phyloP scores from a whole-genome alignment of 2,113 vertebrate genomes.

The Gopherus flavomarginatus region DNA sequence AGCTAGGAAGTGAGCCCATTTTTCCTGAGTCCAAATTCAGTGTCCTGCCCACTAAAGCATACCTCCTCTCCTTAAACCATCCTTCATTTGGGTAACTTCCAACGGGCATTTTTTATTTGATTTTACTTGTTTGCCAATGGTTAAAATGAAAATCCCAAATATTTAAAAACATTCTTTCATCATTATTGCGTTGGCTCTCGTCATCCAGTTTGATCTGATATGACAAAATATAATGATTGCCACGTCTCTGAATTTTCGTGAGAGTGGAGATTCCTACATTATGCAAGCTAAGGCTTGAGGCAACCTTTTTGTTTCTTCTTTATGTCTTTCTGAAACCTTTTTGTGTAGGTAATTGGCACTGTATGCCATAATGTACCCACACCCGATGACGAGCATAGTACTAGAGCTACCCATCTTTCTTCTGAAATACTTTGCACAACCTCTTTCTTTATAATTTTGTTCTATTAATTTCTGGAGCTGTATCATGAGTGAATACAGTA shows the following conservation, averaged over 20 bases:
- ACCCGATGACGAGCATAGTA: fast-evolving
- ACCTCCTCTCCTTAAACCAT: background rate
- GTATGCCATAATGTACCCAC: fast-evolving
- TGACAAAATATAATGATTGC: background rate
- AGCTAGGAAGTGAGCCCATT: too few relatives aligned
- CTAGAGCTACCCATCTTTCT: background rate
- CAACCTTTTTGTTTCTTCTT: background rate
- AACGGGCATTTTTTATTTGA: background rate
- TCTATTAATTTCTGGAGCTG: background rate
- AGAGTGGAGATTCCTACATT: background rate
- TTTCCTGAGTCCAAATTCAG: conserved; percentile 3
- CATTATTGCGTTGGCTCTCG: background rate
- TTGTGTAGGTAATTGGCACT: too few relatives aligned
- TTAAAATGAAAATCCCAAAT: background rate
- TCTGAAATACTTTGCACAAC: background rate
- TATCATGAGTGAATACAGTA: background rate
- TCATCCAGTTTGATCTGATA: fast-evolving
- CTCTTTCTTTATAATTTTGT: background rate
- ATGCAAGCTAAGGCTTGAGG: background rate
- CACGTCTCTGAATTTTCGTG: background rate
- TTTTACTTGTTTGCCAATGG: background rate
- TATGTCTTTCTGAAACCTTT: background rate
- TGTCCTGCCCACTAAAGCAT: background rate
- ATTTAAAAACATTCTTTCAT: background rate
- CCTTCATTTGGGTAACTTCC: background rate